Conservation (phyloP, 2,888 invertebrate genomes). For the Aethes cnicana region DNA sequence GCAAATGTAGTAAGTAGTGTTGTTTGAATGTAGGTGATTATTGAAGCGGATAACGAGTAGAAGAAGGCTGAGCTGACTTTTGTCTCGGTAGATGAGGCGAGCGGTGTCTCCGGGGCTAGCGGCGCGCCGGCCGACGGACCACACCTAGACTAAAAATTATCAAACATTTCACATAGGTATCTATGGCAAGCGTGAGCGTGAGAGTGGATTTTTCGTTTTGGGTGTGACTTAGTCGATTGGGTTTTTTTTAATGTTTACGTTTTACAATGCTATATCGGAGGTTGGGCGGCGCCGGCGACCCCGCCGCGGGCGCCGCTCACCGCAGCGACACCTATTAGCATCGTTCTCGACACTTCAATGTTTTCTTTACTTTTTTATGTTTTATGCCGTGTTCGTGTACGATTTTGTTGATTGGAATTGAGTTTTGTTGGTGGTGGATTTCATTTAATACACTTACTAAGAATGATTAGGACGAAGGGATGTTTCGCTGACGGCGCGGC, state of each 20-base stretch:
- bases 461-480: constrained; percentile 41
- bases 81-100: constrained; percentile 82
- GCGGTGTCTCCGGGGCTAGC: constrained; percentile 73
- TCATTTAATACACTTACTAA: constrained; percentile 80
- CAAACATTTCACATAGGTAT: constrained; percentile 82
- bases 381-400: constrained; percentile 82
- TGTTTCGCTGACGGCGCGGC: constrained; percentile 22
- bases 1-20: constrained; percentile 24
- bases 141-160: constrained; percentile 77
- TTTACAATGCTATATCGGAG: constrained; percentile 74
- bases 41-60: too few species aligned
- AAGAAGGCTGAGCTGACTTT: constrained; percentile 73
- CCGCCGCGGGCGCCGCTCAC: constrained; percentile 72
- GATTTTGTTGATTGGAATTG: constrained; percentile 80
- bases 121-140: constrained; percentile 75
- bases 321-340: constrained; percentile 70
- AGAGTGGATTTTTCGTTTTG: constrained; percentile 83
- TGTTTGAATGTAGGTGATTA: constrained; percentile 36
- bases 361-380: constrained; percentile 75
- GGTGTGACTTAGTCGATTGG: constrained; percentile 83
- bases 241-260: constrained; percentile 82
- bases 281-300: constrained; percentile 69
- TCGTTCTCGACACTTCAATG: constrained; percentile 79
- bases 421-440: constrained; percentile 83
- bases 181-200: constrained; percentile 83